These are phyloP conservation scores for Ptilorrhoa leucosticta DNA, from an alignment of 2,113 vertebrate genomes.

Conservation along the genomic window DNA sequence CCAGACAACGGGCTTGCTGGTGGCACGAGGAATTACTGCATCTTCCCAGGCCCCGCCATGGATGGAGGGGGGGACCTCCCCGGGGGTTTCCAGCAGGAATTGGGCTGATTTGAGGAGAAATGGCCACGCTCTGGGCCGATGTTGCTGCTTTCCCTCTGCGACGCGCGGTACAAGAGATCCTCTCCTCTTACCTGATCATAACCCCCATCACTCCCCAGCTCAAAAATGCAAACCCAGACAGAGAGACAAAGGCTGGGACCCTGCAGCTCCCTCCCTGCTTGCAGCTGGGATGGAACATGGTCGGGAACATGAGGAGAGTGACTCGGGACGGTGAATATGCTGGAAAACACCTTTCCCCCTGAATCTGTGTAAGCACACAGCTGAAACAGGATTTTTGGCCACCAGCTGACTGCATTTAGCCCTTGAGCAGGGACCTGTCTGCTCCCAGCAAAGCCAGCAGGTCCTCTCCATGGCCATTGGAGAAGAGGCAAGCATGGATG, in stretches of 20 bases:
- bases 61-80: rapidly evolving
- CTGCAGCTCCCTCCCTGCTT: neutral
- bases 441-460: neutral
- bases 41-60: neutral
- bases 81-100: neutral
- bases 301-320: neutral
- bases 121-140: rapidly evolving
- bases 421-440: neutral
- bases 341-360: neutral
- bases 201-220: neutral
- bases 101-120: neutral
- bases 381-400: neutral
- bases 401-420: neutral
- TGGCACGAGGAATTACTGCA: neutral
- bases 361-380: neutral
- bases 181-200: neutral
- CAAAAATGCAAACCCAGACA: neutral
- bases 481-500: neutral
- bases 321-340: rapidly evolving
- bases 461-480: rapidly evolving
- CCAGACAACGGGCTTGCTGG: neutral
- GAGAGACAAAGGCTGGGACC: neutral
- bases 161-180: neutral
- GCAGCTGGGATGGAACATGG: rapidly evolving
- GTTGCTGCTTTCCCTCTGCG: rapidly evolving